Base-by-base conservation (phyloP, 2,888 invertebrate genomes). In the Slavum lentiscoides region DNA sequence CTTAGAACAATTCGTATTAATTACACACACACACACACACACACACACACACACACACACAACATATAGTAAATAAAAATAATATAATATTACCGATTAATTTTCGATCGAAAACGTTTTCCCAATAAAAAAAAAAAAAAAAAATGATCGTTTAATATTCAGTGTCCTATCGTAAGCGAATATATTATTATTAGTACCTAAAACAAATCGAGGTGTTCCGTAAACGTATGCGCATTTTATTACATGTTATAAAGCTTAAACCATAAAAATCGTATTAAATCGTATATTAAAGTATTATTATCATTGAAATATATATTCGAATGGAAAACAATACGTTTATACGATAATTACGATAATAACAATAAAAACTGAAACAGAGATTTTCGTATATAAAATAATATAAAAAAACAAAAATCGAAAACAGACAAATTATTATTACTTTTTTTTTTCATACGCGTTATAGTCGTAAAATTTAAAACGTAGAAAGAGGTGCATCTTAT, bases 211-310 rank as follows among this genome's bases (percentile, higher is more conserved):
- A 68, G 30, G 4, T 53, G 11, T 53, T 23, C 11, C 8, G 53
- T 53, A 53, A 11, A 68, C 53, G 23, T 30, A 68, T 68, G 11
- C 61, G 4, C 23, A 13, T 74, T 74, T 62, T 37, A 3, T 67
- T 39, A 55, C 39, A 30, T 30, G 30, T 30, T 30, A n/a, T 58
- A 43, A 74, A 49, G 66, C 39, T 67, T 21, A 17, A 23, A 74
- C 74, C 7, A 67, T 74, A 74, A 74, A 74, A 74, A 74, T 58
- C 17, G 17, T 67, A 58, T 67, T 58, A 74, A 74, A 74, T 23
- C 39, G 39, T 55, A 49, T 21, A 23, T 62, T 13, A 23, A 23
- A 61, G 6, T 37, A 64, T 30, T 30, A 30, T 30, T 30, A 30
- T 30, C 30, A 30, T 30, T 30, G 4, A 4, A 30, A 4, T 30